Evolutionary conservation across 2,113 vertebrate genomes (phyloP), one percentile per base, ranked within the genome.

Genomic region (Semicossyphus pulcher): DNA sequence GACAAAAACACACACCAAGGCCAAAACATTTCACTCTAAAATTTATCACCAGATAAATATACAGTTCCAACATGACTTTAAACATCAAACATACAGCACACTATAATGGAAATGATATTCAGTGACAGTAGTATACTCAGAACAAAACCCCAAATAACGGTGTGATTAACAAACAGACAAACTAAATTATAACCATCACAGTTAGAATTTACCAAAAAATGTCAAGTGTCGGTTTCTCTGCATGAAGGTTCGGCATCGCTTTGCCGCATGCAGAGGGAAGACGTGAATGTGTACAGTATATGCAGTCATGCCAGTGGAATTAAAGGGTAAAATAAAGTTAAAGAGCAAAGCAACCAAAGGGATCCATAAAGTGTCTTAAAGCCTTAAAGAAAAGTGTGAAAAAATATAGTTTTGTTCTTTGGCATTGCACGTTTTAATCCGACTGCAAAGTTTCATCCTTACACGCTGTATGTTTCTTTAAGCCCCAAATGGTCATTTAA

Each of bases 121-220:
- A 92, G 91, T 94, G 92, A 92, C 94, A 95, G 94, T 94, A 95
- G 93, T 95, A 93, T 91, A 93, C 81, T 91, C 83, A 75, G 77
- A 80, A 86, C 86, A 88, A 83, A 88, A 78, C 56, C 66, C 69
- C 75, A 89, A 85, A 89, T 63, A 88, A 74, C 49, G 53, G 21
- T 60, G 90, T 86, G 91, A 92, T 67, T 86, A 90, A 85, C 74
- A 86, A 87, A 74, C 76, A 74, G 34, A 61, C 52, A 83, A 83
- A 72, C 36, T n/a, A 77, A 76, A 84, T 78, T 76, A 65, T 62
- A 89, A 86, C 76, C 74, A 91, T 92, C 91, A 92, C 91, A 94
- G 91, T 93, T 86, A 72, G 78, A 82, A 70, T 70, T 88, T 68
- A 85, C 34, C 41, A 87, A 60, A 63, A 80, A 74, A 85, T 20